Base-by-base conservation (phyloP, 1,140 invertebrate genomes). In the Cyrtorhinus lividipennis region DNA sequence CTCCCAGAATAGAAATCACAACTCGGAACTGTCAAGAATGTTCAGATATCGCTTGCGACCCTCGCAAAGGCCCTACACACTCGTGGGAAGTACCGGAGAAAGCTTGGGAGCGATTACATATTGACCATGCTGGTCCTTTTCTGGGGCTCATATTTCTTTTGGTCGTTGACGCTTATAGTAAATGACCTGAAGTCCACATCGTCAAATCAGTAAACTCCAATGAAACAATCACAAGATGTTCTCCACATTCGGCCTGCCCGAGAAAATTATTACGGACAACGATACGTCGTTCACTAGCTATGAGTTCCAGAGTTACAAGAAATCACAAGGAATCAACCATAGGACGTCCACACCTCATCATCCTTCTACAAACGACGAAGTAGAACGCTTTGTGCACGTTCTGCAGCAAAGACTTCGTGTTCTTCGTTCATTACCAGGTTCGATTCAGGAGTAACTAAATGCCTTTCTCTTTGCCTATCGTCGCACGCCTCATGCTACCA, bases 121-220 rank as follows among this genome's bases (percentile, higher is more conserved):
- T 72, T 8, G 76, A 77, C 66, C 74, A 71, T 65, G 72, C 72
- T 22, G 73, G 73, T 1, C 72, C 72, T 30, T 71, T 72, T 58
- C 15, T 60, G 56, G 56, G 18, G 62, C 24, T 66, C 48, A 20
- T 26, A n/a, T 73, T 71, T 44, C 67, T 76, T 15, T 66, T 76
- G 13, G 24, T 74, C 8, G 71, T 74, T 1, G 73, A 76, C 66
- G 67, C 73, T 8, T 71, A 59, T 18, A 59, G 12, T 18, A 59
- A 59, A 59, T 59, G 57, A 24, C 57, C 24, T n/a, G 57, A 59
- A 59, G 23, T 59, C 12, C 18, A n/a, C 24, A 20, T 25, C 10
- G 57, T 59, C 15, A 20, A 25, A 10, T 59, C 57, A 13, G 13
- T 25, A 18, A 8, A 13, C 20, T 12, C 57, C 2, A 8, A 2